A percentile compares a stretch with the other conserved stretches of the same genome.
Conservation (phyloP, 2,113 vertebrate genomes). For the Galemys pyrenaicus region DNA sequence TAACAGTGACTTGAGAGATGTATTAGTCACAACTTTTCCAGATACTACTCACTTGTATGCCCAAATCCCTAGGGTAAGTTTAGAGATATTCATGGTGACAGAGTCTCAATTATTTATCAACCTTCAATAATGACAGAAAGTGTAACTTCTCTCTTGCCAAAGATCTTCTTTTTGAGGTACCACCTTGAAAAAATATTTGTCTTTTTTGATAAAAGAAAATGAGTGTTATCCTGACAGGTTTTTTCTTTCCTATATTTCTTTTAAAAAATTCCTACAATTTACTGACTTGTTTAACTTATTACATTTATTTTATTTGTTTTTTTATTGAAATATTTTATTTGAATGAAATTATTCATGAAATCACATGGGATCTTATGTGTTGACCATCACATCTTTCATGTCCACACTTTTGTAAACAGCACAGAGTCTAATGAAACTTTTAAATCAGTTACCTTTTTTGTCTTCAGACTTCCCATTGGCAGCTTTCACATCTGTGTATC, state of each 20-base stretch:
- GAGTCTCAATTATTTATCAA: background rate
- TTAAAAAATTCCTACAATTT: background rate
- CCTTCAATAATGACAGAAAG: background rate
- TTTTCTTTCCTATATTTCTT: background rate
- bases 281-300: background rate
- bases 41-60: background rate
- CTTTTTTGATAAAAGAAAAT: background rate
- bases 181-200: background rate
- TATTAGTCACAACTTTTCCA: background rate
- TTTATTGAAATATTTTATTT: constrained; percentile 51
- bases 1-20: background rate
- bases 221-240: background rate
- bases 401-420: constrained; percentile 60
- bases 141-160: background rate
- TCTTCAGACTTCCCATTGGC: constrained; percentile 31
- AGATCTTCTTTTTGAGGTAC: background rate
- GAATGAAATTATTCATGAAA: constrained; percentile 57
- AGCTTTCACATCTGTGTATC: too few species aligned
- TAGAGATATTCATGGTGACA: background rate
- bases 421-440: constrained; percentile 29
- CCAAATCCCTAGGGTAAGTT: background rate
- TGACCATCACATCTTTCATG: constrained; percentile 44
- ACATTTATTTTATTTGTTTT: background rate
- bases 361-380: constrained; percentile 30
- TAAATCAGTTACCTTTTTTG: constrained; percentile 32